Base-by-base conservation (phyloP, 23 tunicate genomes). In the Trididemnum miniatum region DNA sequence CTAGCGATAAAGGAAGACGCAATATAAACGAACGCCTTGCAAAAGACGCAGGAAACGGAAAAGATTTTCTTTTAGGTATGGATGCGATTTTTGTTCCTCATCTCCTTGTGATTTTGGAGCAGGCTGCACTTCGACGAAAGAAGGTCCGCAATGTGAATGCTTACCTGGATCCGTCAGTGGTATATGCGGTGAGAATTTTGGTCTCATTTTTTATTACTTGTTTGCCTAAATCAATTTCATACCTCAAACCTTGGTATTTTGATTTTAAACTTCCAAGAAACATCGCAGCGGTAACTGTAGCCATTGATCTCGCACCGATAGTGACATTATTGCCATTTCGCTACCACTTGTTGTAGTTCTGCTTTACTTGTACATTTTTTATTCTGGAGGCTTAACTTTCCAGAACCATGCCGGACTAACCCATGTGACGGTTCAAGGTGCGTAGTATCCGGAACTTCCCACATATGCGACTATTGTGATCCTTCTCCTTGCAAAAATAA, bases 21-120 rank as follows among this genome's bases (percentile, higher is more conserved):
- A n/a, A n/a, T n/a, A n/a, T n/a, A n/a, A n/a, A n/a, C n/a, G n/a
- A n/a, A n/a, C n/a, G n/a, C n/a, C n/a, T n/a, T n/a, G n/a, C n/a
- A n/a, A n/a, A n/a, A n/a, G n/a, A n/a, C n/a, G n/a, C n/a, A n/a
- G n/a, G n/a, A n/a, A n/a, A n/a, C n/a, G n/a, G n/a, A n/a, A n/a
- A n/a, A n/a, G n/a, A 4, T 25, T 26, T 38, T 39, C 24, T 20
- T 20, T 31, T 37, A 77, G 82, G 32, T 77, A 25, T 31, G 82
- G 82, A 35, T 77, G 82, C 40, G 35, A 77, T 77, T 36, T 3
- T 77, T 77, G 82, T 25, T 9, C 15, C 1, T 37, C 82, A 24
- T 51, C 27, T 33, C 82, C 82, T 15, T 77, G 82, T 51, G 82
- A 9, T 2, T 57, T 34, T 54, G 82, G 66, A 7, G 9, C 65